These are phyloP conservation scores for Drosophila murphyi DNA, from an alignment of 1,140 invertebrate genomes.

Conservation along the genomic window DNA sequence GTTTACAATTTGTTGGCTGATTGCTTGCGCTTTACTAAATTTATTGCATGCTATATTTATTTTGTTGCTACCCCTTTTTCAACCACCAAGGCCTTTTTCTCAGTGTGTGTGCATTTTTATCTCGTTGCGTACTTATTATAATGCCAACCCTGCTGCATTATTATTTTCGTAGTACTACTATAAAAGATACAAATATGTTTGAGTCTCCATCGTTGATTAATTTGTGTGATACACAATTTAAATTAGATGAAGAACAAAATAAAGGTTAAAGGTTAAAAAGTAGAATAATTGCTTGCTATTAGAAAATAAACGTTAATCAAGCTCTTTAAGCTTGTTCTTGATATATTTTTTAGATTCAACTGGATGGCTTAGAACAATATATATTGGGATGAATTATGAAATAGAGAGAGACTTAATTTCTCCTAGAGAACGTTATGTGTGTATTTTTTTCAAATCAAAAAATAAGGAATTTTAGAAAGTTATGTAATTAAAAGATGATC, in stretches of 20 bases:
- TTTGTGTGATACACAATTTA: slow-evolving; percentile 38
- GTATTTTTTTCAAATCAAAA: too few species aligned
- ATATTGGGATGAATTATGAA: too few species aligned
- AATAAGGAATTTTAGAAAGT: too few species aligned
- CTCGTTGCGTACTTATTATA: slow-evolving; percentile 70
- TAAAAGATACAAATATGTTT: slow-evolving; percentile 10
- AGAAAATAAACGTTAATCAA: neutral
- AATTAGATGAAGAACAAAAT: slow-evolving; percentile 54
- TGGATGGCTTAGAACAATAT: neutral
- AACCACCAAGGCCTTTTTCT: neutral
- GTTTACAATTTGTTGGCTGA: slow-evolving; percentile 82
- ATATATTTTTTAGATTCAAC: neutral
- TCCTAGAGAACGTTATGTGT: too few species aligned
- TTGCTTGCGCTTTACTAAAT: slow-evolving; percentile 78
- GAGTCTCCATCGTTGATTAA: neutral
- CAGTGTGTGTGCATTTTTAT: slow-evolving; percentile 24
- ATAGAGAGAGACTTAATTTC: too few species aligned
- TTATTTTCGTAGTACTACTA: slow-evolving; percentile 65
- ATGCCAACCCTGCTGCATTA: slow-evolving; percentile 66
- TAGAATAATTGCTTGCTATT: neutral
- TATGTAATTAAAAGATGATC: too few species aligned
- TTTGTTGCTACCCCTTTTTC: neutral
- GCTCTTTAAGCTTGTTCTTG: neutral
- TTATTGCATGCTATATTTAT: slow-evolving; percentile 75
- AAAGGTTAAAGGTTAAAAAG: neutral